These are phyloP conservation scores for Aramus guarauna DNA, from an alignment of 2,113 vertebrate species.

Conservation along the genomic window DNA sequence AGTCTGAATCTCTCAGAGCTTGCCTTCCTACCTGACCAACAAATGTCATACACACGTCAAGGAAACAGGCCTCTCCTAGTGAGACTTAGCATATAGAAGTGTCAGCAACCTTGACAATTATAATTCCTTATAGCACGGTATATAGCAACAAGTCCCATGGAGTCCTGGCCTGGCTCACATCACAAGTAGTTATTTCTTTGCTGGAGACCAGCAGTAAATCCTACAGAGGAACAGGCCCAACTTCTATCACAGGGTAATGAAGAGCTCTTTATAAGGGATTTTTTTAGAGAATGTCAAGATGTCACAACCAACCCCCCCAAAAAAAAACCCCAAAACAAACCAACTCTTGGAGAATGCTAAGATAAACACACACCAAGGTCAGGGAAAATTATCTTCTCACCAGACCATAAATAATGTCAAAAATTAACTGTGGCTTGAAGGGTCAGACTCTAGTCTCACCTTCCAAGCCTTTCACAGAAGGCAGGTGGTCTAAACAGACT, in stretches of 20 bases:
- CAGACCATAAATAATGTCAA: not conserved
- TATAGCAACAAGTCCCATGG: not conserved
- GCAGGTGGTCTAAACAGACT: not conserved
- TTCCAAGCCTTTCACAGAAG: not conserved
- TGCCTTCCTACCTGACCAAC: not conserved
- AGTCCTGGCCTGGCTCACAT: not conserved
- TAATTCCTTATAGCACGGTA: not conserved
- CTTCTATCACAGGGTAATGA: not conserved
- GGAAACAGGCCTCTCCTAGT: not conserved
- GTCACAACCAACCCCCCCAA: not conserved
- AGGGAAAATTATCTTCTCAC: not conserved
- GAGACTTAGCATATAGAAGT: not conserved
- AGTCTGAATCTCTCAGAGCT: not conserved
- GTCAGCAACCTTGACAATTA: not conserved
- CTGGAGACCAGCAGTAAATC: not conserved
- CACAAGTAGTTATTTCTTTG: not conserved
- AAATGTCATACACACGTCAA: accelerated
- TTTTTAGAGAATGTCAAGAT: not conserved
- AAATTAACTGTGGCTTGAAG: not conserved
- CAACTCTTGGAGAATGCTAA: not conserved
- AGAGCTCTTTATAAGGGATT: not conserved
- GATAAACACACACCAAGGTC: not conserved
- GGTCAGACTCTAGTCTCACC: not conserved
- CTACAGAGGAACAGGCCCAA: not conserved
- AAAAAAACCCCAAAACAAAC: not conserved